Evolutionary conservation across 64 coral and sea anemone genomes (phyloP).

Genomic region (Stylophora pistillata): DNA sequence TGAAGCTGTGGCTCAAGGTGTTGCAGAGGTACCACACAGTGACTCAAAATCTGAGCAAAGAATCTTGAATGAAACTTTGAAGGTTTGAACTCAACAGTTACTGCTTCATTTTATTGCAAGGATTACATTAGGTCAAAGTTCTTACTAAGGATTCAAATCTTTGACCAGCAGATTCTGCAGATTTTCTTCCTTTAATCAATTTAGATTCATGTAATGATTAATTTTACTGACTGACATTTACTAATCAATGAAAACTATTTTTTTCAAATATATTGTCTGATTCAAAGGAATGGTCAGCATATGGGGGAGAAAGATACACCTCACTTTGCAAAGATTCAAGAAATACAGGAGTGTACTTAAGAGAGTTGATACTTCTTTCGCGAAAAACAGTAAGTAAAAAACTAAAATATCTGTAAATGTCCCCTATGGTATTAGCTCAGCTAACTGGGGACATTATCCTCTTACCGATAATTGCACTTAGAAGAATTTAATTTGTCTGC

Average conservation of each 20-base stretch:
- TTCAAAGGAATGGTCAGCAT: neutral
- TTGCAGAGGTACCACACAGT: neutral
- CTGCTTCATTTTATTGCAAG: too few species aligned
- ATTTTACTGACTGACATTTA: neutral
- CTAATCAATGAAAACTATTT: neutral
- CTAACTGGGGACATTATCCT: too few species aligned
- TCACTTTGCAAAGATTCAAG: constrained; percentile 1
- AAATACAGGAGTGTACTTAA: constrained; percentile 27
- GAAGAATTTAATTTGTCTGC: too few species aligned
- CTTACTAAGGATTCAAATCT: too few species aligned
- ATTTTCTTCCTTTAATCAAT: neutral
- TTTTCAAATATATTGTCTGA: neutral
- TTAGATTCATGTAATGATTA: neutral
- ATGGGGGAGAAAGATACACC: constrained; percentile 1
- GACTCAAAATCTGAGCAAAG: neutral
- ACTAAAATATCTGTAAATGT: neutral
- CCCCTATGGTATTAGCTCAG: neutral
- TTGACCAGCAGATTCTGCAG: too few species aligned
- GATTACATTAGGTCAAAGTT: too few species aligned
- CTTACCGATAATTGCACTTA: too few species aligned
- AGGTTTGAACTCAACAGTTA: neutral
- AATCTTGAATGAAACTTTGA: neutral
- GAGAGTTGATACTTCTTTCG: neutral
- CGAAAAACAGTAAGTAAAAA: neutral
- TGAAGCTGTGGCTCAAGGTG: neutral